These are phyloP conservation scores for Chorisops tibialis DNA, from an alignment of 2,888 invertebrate genomes.

Conservation along the genomic window DNA sequence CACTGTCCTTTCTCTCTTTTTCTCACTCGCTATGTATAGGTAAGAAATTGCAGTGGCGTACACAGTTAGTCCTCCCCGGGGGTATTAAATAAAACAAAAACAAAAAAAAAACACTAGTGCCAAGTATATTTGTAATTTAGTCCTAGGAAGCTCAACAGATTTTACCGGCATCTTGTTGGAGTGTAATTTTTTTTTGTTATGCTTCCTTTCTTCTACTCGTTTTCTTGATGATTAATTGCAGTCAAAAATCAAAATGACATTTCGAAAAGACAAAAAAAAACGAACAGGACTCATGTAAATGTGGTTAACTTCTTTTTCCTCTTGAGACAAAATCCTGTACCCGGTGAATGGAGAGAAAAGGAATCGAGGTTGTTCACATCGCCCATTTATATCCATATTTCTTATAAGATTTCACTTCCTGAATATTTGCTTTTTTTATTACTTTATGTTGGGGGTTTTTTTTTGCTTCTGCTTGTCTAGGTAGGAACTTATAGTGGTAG, in stretches of 20 bases:
- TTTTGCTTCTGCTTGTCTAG: no score
- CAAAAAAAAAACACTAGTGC: no score
- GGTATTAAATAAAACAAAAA: no score
- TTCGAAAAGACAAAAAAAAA: conserved; percentile 14
- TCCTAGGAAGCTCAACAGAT: not conserved
- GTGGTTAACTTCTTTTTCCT: conserved; percentile 24
- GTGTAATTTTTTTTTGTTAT: conserved; percentile 4
- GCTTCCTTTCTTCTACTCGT: not conserved
- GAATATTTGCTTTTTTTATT: conserved; percentile 12
- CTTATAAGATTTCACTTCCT: conserved; percentile 9
- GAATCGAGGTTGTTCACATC: conserved; percentile 3
- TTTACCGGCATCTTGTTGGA: not conserved
- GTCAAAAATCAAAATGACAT: conserved; percentile 33
- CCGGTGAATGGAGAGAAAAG: conserved; percentile 7
- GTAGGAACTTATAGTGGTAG: not conserved
- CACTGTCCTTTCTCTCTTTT: no score
- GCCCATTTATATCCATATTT: conserved; percentile 13
- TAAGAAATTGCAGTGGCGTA: no score
- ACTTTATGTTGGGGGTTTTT: not conserved
- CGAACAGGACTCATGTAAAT: conserved; percentile 27
- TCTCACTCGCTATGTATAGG: no score
- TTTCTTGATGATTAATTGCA: conserved; percentile 32
- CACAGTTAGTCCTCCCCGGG: no score
- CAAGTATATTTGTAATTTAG: no score
- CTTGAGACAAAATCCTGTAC: conserved; percentile 7